Base-by-base conservation (phyloP, 2,113 vertebrate genomes). In the Melanostigma gelatinosum region DNA sequence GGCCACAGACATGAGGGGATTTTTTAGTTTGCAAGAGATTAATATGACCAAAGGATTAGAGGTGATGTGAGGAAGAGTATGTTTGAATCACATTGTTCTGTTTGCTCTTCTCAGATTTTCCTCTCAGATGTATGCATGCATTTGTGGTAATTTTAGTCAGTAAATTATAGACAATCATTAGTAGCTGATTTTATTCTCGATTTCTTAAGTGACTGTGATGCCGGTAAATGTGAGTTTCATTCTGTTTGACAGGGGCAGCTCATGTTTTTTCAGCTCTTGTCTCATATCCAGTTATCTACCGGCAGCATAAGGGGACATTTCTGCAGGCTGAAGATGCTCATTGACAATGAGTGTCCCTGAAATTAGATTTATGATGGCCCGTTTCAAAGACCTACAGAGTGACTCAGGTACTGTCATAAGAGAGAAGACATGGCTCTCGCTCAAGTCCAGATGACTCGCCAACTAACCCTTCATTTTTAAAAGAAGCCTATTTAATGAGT, bases 361-460 rank as follows among this genome's bases (percentile, higher is more conserved):
- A 90, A 92, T 91, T 84, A 91, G 87, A 91, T 93, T 88, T 90
- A 85, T 90, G 89, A 91, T 83, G 82, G 65, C 71, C 72, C 88
- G 85, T 87, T 85, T 85, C 77, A 86, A 79, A 88, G 80, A 87
- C 79, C 73, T 71, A 24, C 72, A 48, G 62, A 80, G 48, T 46
- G 78, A 83, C 67, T 75, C 71, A 46, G 63, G 75, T 85, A 62
- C 50, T 58, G 52, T 8, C 40, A 52, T 75, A 50, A 81, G 32
- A 55, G 60, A 48, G 50, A 79, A 40, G 5, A 52, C 61, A 24
- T 15, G 10, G 18, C 34, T 36, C 54, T 52, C 22, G 75, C 24
- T 57, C 55, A 10, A 50, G 58, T 87, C 74, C 16, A 16, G 29
- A 38, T 32, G 27, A 29, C 50, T n/a, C 61, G 20, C n/a, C 79